Percentiles rank a stretch among this genome's conserved stretches.
Evolutionary conservation across 2,113 vertebrate species (phyloP).

Genomic region (Calcarius ornatus): DNA sequence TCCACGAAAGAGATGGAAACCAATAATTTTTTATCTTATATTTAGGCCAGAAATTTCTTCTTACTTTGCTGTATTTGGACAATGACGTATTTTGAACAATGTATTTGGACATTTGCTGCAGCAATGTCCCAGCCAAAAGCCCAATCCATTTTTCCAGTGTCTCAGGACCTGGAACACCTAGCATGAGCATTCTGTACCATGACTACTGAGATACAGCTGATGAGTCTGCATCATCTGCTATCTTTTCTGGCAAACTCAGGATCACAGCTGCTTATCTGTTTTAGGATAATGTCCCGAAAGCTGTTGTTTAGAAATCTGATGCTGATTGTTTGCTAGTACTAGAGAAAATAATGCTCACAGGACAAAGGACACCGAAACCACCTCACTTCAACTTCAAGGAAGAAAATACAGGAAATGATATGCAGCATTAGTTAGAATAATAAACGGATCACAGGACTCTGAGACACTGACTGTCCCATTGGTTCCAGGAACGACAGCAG

Average conservation of each 20-base stretch:
- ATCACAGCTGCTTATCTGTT: background rate
- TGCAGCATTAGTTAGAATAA: background rate
- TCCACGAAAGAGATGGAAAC: background rate
- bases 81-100: background rate
- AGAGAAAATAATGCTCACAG: background rate
- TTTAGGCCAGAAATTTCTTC: background rate
- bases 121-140: background rate
- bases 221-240: background rate
- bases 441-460: background rate
- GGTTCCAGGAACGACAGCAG: background rate
- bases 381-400: background rate
- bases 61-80: background rate
- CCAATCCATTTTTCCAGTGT: background rate
- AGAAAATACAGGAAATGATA: background rate
- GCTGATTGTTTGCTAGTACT: background rate
- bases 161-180: background rate
- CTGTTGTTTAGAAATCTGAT: background rate
- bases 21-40: background rate
- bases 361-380: background rate
- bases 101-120: background rate
- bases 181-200: background rate
- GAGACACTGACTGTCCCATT: background rate
- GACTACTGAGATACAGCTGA: background rate
- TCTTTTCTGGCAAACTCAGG: background rate
- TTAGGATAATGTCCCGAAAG: background rate